phyloP scores from a whole-genome alignment of 1,140 invertebrate species.

The Leptoteleia sp. region DNA sequence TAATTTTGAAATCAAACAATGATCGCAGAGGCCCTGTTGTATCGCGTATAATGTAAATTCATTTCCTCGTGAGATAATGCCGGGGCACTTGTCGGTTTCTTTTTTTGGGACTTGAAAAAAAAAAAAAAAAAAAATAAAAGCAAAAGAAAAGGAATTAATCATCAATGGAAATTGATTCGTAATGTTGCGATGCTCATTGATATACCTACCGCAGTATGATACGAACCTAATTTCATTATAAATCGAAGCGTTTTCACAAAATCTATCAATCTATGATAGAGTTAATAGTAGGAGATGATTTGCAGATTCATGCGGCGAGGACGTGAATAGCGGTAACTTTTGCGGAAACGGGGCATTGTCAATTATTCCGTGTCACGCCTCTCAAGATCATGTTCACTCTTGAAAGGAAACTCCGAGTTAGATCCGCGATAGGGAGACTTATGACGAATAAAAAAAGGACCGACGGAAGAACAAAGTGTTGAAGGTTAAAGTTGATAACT shows the following conservation, averaged over 20 bases:
- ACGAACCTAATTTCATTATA: slow-evolving; percentile 48
- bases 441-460: neutral
- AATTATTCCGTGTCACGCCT: slow-evolving; percentile 57
- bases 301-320: slow-evolving; percentile 30
- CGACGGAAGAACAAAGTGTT: neutral
- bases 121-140: slow-evolving; percentile 5
- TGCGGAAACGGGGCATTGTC: slow-evolving; percentile 44
- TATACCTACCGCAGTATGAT: slow-evolving; percentile 40
- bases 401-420: slow-evolving; percentile 37
- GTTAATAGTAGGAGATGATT: slow-evolving; percentile 47
- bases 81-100: slow-evolving; percentile 7
- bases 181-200: slow-evolving; percentile 49
- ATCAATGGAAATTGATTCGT: slow-evolving; percentile 68
- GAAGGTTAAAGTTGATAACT: slow-evolving; percentile 17
- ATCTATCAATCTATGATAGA: slow-evolving; percentile 47
- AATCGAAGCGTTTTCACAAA: slow-evolving; percentile 39
- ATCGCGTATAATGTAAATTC: slow-evolving; percentile 3
- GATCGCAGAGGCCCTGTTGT: neutral
- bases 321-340: slow-evolving; percentile 38
- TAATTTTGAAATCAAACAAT: slow-evolving; percentile 28
- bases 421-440: slow-evolving; percentile 10
- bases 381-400: slow-evolving; percentile 30
- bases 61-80: slow-evolving; percentile 11
- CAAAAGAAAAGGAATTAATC: no score
- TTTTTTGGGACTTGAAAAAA: slow-evolving; percentile 11